Percentiles rank a stretch among this genome's conserved stretches.
These are phyloP conservation scores for Philhelius pedissequus DNA, from an alignment of 2,888 invertebrate species.

Conservation along the genomic window DNA sequence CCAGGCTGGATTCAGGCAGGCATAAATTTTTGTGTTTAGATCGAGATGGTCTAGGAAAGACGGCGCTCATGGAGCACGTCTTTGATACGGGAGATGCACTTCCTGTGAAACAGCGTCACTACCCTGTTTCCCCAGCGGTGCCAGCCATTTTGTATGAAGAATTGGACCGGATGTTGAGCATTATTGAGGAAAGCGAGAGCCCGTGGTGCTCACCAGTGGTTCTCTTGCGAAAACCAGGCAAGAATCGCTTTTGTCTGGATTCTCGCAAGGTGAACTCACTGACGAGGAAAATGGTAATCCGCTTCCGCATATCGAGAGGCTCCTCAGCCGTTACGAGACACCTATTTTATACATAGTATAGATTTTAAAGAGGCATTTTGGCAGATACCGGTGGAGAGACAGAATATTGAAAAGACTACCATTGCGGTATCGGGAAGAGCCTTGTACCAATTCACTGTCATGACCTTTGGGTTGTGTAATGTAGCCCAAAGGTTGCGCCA, in stretches of 20 bases:
- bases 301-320: slow-evolving; percentile 5
- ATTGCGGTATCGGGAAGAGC: too few relatives aligned
- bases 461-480: not conserved
- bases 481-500: not conserved
- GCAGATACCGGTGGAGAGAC: not conserved
- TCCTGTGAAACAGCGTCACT: too few relatives aligned
- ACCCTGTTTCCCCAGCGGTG: too few relatives aligned
- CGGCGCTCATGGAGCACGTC: too few relatives aligned
- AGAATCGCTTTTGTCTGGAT: slow-evolving; percentile 11
- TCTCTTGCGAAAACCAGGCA: slow-evolving; percentile 69
- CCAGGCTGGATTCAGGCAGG: not conserved
- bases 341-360: not conserved
- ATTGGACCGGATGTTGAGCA: too few relatives aligned
- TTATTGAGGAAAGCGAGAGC: too few relatives aligned
- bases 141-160: too few relatives aligned
- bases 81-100: slow-evolving; percentile 51
- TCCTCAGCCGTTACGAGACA: not conserved
- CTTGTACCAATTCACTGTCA: slow-evolving; percentile 34
- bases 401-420: slow-evolving; percentile 21
- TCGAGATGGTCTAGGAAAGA: slow-evolving; percentile 11
- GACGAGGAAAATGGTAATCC: slow-evolving; percentile 18
- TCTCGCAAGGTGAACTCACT: slow-evolving; percentile 1
- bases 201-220: too few relatives aligned
- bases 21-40: not conserved
- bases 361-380: not conserved